phyloP scores from a whole-genome alignment of 2,797 vertebrate genomes.

The Gambusia yucatana region DNA sequence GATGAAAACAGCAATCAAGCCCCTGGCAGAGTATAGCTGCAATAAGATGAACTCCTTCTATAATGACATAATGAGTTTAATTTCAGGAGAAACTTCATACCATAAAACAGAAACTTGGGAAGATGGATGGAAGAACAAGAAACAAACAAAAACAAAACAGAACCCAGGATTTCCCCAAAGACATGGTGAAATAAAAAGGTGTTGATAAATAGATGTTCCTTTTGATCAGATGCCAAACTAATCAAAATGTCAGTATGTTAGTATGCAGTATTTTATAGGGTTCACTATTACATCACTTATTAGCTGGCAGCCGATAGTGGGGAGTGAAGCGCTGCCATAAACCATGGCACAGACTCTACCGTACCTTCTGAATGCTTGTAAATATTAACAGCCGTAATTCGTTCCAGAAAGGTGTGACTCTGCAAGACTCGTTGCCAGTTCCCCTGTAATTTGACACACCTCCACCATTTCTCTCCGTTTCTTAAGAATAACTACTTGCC shows the following conservation, averaged over 20 bases:
- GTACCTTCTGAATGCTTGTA: not conserved
- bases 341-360: not conserved
- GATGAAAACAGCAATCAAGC: not conserved
- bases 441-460: not conserved
- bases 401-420: not conserved
- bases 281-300: not conserved
- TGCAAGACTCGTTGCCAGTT: not conserved
- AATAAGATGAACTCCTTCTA: not conserved
- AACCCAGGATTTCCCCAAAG: not conserved
- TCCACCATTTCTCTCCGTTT: not conserved
- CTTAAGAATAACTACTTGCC: not conserved
- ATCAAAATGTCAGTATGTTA: not conserved
- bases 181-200: not conserved
- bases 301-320: not conserved
- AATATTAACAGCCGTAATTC: not conserved
- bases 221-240: not conserved
- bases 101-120: not conserved
- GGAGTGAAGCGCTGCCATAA: not conserved
- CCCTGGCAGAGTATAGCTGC: not conserved
- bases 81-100: not conserved
- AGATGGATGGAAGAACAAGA: not conserved
- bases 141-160: not conserved
- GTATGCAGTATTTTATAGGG: not conserved
- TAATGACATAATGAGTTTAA: not conserved
- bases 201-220: not conserved